phyloP scores from a whole-genome alignment of 2,888 invertebrate species.

The Chalcosyrphus nemorum region DNA sequence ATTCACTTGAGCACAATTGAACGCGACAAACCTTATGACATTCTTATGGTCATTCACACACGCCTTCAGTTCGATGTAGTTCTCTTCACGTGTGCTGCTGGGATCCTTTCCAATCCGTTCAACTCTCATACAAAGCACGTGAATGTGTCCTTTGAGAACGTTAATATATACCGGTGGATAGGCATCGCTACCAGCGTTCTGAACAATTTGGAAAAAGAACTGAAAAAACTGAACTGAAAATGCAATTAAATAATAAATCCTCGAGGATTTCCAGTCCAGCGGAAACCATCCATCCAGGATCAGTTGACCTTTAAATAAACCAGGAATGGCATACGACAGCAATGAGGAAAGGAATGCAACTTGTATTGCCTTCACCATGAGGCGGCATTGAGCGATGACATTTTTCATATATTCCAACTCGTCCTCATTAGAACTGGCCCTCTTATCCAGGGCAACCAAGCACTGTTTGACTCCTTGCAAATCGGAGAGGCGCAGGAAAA shows the following conservation, averaged over 20 bases:
- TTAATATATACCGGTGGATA: constrained; percentile 26
- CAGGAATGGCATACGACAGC: background rate
- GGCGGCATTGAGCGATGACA: constrained; percentile 25
- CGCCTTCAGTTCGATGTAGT: constrained; percentile 7
- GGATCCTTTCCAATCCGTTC: constrained; percentile 20
- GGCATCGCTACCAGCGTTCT: constrained; percentile 13
- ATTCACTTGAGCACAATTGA: background rate
- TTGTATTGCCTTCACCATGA: background rate
- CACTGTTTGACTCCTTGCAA: background rate
- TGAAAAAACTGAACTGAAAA: constrained; percentile 5
- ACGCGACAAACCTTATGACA: constrained; percentile 21
- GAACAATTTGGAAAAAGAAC: background rate
- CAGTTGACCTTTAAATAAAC: background rate
- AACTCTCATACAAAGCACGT: constrained; percentile 24
- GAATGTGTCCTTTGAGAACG: constrained; percentile 19
- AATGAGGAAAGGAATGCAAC: background rate
- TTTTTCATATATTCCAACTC: constrained; percentile 10
- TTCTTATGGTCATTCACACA: constrained; percentile 34
- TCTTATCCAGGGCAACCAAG: constrained; percentile 17
- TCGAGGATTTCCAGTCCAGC: background rate
- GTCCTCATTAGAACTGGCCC: background rate
- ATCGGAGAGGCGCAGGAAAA: background rate
- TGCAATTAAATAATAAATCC: background rate
- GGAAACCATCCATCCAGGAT: constrained; percentile 42
- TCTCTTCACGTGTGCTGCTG: background rate